These are phyloP conservation scores for Tenualosa thibaudeaui DNA, from an alignment of 2,797 vertebrate species.

Conservation along the genomic window DNA sequence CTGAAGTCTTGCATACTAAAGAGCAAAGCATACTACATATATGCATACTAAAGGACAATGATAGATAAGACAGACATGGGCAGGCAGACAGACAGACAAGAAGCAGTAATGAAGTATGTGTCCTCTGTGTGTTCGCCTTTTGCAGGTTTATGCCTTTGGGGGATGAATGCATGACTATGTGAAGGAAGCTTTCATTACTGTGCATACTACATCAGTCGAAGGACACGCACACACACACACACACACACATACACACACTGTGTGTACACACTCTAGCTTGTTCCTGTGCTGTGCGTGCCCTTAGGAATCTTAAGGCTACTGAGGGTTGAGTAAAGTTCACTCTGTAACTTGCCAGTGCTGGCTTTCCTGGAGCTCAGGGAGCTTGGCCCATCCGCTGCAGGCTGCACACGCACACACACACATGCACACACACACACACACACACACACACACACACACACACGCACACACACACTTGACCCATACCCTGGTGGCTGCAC, in stretches of 20 bases:
- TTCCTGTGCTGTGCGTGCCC: background rate
- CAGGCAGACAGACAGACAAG: background rate
- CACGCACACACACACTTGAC: background rate
- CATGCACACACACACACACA: constrained; percentile 1
- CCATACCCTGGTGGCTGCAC: no score
- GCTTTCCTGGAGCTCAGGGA: background rate
- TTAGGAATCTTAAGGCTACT: background rate
- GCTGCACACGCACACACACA: background rate
- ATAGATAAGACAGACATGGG: no score
- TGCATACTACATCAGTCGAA: no score
- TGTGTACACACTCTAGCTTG: background rate
- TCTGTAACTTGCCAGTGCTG: background rate
- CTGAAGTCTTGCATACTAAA: background rate
- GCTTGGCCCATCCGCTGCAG: background rate
- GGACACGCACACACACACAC: background rate
- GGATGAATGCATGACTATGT: no score
- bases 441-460: background rate
- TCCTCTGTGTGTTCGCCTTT: no score
- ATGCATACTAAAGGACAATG: no score
- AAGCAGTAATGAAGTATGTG: no score
- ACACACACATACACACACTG: background rate
- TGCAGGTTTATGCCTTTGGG: no score
- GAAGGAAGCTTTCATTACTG: no score
- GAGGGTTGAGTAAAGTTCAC: background rate
- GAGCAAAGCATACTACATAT: no score